These are phyloP conservation scores for Macroglossus sobrinus DNA, from an alignment of 2,113 vertebrate species.

Conservation along the genomic window DNA sequence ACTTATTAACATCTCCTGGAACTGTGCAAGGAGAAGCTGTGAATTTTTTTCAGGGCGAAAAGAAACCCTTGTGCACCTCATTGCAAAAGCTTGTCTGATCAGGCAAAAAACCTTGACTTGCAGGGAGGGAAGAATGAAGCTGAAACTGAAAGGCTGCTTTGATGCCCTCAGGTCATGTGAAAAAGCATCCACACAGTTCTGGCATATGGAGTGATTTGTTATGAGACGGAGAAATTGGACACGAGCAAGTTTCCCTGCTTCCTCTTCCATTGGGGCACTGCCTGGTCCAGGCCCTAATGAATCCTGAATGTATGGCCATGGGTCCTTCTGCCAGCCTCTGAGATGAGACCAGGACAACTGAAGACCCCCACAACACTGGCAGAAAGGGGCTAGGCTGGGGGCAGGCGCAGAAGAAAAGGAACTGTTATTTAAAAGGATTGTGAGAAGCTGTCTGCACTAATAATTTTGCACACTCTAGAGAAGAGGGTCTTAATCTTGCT, in stretches of 20 bases:
- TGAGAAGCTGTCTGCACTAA: not conserved
- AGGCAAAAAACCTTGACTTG: not conserved
- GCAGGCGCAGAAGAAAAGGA: not conserved
- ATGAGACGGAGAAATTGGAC: not conserved
- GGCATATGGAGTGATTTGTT: not conserved
- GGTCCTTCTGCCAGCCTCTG: not conserved
- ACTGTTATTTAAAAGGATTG: not conserved
- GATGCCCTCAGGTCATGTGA: not conserved
- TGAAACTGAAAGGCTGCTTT: not conserved
- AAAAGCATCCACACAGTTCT: not conserved
- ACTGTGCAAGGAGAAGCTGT: not conserved
- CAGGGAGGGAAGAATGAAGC: not conserved
- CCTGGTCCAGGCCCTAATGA: not conserved
- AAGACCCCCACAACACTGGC: not conserved
- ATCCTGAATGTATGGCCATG: not conserved
- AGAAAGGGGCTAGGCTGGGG: not conserved
- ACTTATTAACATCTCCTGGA: conserved; percentile 49
- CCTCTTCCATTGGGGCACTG: not conserved
- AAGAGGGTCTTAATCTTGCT: not conserved
- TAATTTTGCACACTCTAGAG: not conserved
- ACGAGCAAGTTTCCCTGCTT: not conserved
- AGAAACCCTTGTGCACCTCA: not conserved
- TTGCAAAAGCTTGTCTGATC: not conserved
- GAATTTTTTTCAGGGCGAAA: conserved; percentile 7
- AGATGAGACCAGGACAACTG: not conserved